Evolutionary conservation across 30 jellyfish, hydroid and myxozoan species (phyloP), one percentile per base, ranked within the genome.

Genomic region (Nemopilema nomurai): DNA sequence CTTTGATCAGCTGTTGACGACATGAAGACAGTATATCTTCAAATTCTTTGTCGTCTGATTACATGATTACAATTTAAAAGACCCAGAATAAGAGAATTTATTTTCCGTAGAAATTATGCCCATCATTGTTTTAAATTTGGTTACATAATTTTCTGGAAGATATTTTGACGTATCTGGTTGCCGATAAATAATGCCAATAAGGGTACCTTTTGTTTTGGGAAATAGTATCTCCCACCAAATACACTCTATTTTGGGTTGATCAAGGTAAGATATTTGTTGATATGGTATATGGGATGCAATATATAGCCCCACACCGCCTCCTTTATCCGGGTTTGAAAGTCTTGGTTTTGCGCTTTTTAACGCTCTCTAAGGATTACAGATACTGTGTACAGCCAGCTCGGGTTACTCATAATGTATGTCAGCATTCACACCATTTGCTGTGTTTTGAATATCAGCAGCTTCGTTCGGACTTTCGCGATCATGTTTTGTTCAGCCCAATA

Each of bases 101-200:
- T 81, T 67, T 81, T 81, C 82, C 62, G 74, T 32, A 67, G 76
- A 67, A 22, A 81, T 23, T 81, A 51, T 41, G 19, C n/a, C 64
- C 83, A 81, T 19, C 82, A 67, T 41, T 78, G 88, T 24, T 64
- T 64, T 63, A 18, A 78, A 25, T 28, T 57, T 78, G 67, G 67
- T 52, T 28, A 4, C 83, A 21, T 31, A 68, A 66, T 81, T 41
- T 9, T 81, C 65, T 66, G 82, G 82, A 30, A 81, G 82, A 69
- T 81, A 49, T 33, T 68, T 81, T n/a, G 74, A 81, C 26, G 90
- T 67, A 49, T 67, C 90, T 27, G 90, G 90, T 26, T 82, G 90
- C 29, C 90, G 90, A 67, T 81, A 81, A 67, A 81, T 81, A 65
- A 81, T 69, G 28, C 75, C 90, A 68, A 67, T 21, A 28, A 81